Percentiles rank a stretch among this genome's conserved stretches.
Evolutionary conservation across 1,140 invertebrate genomes (phyloP).

Genomic region (Danaus plexippus): DNA sequence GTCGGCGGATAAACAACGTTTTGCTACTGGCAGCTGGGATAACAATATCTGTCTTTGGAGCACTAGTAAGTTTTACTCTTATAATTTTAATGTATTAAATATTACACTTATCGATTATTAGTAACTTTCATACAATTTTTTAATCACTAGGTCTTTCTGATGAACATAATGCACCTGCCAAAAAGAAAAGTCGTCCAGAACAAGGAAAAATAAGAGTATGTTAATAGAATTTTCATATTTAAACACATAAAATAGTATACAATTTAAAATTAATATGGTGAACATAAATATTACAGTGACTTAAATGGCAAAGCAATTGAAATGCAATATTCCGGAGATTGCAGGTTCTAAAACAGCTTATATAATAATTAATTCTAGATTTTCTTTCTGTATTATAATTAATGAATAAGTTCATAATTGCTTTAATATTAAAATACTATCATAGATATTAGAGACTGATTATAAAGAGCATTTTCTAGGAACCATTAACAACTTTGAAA

Average conservation of each 20-base stretch:
- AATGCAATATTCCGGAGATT: no score
- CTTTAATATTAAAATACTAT: no score
- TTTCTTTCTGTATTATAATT: no score
- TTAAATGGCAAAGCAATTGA: no score
- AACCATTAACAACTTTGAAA: slow-evolving; percentile 88
- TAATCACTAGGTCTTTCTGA: slow-evolving; percentile 56
- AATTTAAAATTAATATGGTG: not conserved
- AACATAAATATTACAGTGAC: not conserved
- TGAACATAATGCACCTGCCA: slow-evolving; percentile 67
- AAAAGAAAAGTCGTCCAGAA: slow-evolving; percentile 67
- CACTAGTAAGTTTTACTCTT: slow-evolving; percentile 69
- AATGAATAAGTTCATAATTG: no score
- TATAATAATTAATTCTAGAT: no score
- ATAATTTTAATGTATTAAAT: not conserved
- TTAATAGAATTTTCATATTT: slow-evolving; percentile 13
- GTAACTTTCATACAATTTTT: slow-evolving; percentile 6
- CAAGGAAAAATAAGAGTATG: slow-evolving; percentile 66
- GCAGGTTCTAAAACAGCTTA: no score
- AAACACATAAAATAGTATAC: not conserved
- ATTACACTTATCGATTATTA: slow-evolving; percentile 7
- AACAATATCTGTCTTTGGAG: slow-evolving; percentile 86
- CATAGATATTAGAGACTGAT: no score
- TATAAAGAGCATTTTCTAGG: slow-evolving; percentile 67
- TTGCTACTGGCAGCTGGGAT: slow-evolving; percentile 96
- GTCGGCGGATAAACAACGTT: slow-evolving; percentile 74